Base-by-base conservation (phyloP, 2,113 vertebrate genomes). In the Stegastes partitus region DNA sequence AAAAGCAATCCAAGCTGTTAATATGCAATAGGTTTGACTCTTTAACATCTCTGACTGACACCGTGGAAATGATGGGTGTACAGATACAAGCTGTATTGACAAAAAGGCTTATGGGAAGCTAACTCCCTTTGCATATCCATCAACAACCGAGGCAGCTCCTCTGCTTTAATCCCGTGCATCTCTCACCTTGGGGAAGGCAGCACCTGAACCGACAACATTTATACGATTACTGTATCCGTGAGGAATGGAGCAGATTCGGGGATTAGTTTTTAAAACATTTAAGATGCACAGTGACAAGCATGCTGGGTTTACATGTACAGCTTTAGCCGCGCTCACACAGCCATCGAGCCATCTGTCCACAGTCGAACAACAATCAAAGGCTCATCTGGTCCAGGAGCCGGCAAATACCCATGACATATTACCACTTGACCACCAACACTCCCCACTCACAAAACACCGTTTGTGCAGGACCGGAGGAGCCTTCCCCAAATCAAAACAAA, bases 401-500 rank as follows among this genome's bases (percentile, higher is more conserved):
- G 1, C 28, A 58, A 69, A 71, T 55, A 1, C 22, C 62, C 44
- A 9, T 77, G 64, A 74, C 83, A 77, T 65, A 63, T 42, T 42
- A 42, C 39, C 56, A 64, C 56, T 59, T 59, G 19, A 79, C 65
- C 53, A 55, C 53, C 39, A 64, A 57, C 51, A 37, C n/a, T 28
- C 64, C 59, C 69, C 26, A n/a, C 22, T 66, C 57, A 45, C 31
- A 64, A 65, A 65, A 54, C 59, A 53, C 10, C 19, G 34, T 37
- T 22, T 78, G 39, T 49, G 26, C 47, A 64, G 37, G 25, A 61
- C 39, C 4, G 39, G 47, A 68, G 25, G 21, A 88, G 74, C 62
- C 16, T 54, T 39, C 28, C 31, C 19, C 34, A 80, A 85, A 88
- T 89, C 76, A 83, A 85, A 84, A 87, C 63, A 81, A 80, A 75